A percentile compares a stretch with the other conserved stretches of the same genome.
Conservation (phyloP, 2,888 invertebrate species). For the Calameuta pallipes region DNA sequence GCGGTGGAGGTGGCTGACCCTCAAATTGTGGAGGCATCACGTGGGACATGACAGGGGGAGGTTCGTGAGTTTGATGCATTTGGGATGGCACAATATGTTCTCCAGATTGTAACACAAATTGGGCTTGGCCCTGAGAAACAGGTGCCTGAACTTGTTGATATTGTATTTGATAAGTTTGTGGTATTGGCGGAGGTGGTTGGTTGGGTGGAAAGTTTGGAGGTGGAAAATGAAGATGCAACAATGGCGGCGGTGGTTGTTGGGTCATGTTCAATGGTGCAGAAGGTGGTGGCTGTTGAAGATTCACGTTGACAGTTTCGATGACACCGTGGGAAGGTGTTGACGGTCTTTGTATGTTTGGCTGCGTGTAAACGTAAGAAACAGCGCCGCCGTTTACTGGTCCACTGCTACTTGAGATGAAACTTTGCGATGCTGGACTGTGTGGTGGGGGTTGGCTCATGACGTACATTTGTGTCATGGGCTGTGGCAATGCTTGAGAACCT, state of each 20-base stretch:
- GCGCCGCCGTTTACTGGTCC: constrained; percentile 50
- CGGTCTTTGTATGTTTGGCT: constrained; percentile 55
- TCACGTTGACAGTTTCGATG: constrained; percentile 59
- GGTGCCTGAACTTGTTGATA: constrained; percentile 58
- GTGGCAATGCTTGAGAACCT: constrained; percentile 58
- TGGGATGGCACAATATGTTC: constrained; percentile 54
- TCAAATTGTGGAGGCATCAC: constrained; percentile 56
- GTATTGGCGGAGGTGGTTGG: constrained; percentile 63
- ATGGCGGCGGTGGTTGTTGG: constrained; percentile 58
- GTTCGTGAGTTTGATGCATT: constrained; percentile 54
- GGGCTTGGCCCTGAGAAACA: constrained; percentile 52
- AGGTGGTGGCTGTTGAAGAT: constrained; percentile 63
- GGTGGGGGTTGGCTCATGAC: constrained; percentile 64
- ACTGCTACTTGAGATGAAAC: constrained; percentile 52
- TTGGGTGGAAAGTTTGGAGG: constrained; percentile 62
- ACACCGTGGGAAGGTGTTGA: constrained; percentile 56
- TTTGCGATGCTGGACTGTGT: constrained; percentile 50
- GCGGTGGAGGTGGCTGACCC: constrained; percentile 43
- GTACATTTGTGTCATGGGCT: constrained; percentile 63
- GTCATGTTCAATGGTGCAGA: constrained; percentile 51
- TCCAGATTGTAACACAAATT: constrained; percentile 58
- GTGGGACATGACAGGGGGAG: constrained; percentile 45
- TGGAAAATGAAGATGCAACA: constrained; percentile 61
- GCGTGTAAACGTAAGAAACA: constrained; percentile 62
- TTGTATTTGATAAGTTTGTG: constrained; percentile 63